Percentiles rank a stretch among this genome's conserved stretches.
phyloP scores from a whole-genome alignment of 2,888 invertebrate species.

The Agrilus mali region DNA sequence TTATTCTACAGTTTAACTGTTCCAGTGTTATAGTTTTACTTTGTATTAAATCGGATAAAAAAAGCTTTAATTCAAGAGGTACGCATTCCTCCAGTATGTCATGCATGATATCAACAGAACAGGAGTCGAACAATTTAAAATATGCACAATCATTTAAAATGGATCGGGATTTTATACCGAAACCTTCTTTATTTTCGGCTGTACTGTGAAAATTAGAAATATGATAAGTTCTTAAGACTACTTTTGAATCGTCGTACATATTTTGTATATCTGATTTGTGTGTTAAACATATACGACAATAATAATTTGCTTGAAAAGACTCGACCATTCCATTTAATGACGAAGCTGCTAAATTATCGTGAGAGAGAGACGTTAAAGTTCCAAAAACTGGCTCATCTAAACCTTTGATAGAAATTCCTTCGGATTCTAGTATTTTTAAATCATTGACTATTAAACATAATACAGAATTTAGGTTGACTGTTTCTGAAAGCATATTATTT shows the following conservation, averaged over 20 bases:
- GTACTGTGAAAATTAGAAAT: conserved; percentile 4
- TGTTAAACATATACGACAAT: conserved; percentile 10
- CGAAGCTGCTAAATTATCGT: neutral
- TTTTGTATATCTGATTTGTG: neutral
- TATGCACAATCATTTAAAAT: conserved; percentile 1
- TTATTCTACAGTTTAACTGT: neutral
- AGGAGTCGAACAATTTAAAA: conserved; percentile 2
- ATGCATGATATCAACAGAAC: conserved; percentile 15
- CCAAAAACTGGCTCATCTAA: conserved; percentile 6
- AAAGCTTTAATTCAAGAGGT: conserved; percentile 9
- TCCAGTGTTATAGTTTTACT: conserved; percentile 1
- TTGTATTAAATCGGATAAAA: conserved; percentile 5
- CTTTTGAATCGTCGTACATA: neutral
- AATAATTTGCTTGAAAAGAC: conserved; percentile 10
- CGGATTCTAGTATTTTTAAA: conserved; percentile 11
- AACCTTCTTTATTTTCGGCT: neutral
- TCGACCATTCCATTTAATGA: conserved; percentile 11
- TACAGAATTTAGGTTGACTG: conserved; percentile 6
- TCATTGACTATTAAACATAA: conserved; percentile 9
- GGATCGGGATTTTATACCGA: neutral
- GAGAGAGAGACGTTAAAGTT: conserved; percentile 4
- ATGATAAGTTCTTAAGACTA: conserved; percentile 1
- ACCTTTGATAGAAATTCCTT: conserved; percentile 6
- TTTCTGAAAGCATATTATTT: neutral
- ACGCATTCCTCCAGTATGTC: conserved; percentile 14